These are phyloP conservation scores for Dendrocincla fuliginosa DNA, from an alignment of 2,797 vertebrate genomes.

Conservation along the genomic window DNA sequence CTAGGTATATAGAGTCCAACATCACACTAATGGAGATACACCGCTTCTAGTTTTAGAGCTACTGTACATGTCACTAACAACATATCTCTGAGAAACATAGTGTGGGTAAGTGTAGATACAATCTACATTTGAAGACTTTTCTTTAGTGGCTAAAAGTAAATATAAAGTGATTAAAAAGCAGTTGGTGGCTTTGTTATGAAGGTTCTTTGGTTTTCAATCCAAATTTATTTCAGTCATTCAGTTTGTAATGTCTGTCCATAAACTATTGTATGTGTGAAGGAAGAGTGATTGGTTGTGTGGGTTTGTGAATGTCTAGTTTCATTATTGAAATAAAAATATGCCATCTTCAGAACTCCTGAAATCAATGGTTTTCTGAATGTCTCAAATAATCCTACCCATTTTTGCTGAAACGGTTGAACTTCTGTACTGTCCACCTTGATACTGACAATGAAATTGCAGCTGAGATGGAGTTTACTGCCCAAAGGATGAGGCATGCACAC, in stretches of 20 bases:
- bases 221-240: background rate
- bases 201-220: background rate
- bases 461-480: background rate
- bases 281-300: background rate
- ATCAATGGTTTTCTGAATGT: background rate
- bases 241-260: background rate
- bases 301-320: background rate
- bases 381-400: background rate
- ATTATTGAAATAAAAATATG: background rate
- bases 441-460: background rate
- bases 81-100: rapidly evolving
- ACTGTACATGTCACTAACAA: background rate
- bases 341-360: background rate
- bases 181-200: background rate
- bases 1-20: background rate
- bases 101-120: background rate
- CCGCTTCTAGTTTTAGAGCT: background rate
- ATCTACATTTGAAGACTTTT: background rate
- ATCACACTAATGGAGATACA: background rate
- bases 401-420: background rate
- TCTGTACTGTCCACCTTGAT: background rate
- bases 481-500: background rate
- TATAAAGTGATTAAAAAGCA: background rate
- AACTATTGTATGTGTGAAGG: background rate
- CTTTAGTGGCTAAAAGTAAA: background rate